Percentiles rank a stretch among this genome's conserved stretches.
These are phyloP conservation scores for Ichneumon xanthorius DNA, from an alignment of 2,888 invertebrate genomes.

Conservation along the genomic window DNA sequence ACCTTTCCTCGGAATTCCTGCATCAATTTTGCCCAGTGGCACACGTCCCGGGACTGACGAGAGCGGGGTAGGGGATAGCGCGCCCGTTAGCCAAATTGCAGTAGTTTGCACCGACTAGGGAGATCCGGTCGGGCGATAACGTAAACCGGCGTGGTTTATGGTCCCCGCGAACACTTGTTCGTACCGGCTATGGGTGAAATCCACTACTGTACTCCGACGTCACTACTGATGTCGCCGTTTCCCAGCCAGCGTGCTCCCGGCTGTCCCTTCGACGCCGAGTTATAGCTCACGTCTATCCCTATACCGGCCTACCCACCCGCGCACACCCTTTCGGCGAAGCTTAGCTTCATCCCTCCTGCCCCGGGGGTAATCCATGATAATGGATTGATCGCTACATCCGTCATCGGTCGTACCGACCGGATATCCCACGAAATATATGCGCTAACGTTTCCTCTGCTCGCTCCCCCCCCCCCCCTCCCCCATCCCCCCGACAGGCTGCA, in stretches of 20 bases:
- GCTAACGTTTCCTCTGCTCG: slow-evolving; percentile 36
- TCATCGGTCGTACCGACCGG: slow-evolving; percentile 66
- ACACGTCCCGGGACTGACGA: slow-evolving; percentile 31
- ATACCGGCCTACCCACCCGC: slow-evolving; percentile 13
- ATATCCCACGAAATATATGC: slow-evolving; percentile 59
- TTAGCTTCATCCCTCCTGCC: slow-evolving; percentile 11
- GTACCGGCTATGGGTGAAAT: slow-evolving; percentile 31
- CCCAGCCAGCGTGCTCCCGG: slow-evolving; percentile 39
- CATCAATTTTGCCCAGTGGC: slow-evolving; percentile 55
- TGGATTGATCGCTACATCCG: slow-evolving; percentile 71
- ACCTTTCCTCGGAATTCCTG: slow-evolving; percentile 56
- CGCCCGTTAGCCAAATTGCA: slow-evolving; percentile 79
- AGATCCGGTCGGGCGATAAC: slow-evolving; percentile 81
- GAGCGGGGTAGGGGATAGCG: slow-evolving; percentile 63
- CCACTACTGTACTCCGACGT: slow-evolving; percentile 29
- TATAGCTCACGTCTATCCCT: slow-evolving; percentile 40
- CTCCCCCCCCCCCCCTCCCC: not conserved
- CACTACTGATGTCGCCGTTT: slow-evolving; percentile 50
- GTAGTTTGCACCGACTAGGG: slow-evolving; percentile 78
- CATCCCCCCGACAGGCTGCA: not conserved
- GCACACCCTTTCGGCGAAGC: slow-evolving; percentile 1
- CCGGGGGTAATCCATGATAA: slow-evolving; percentile 68
- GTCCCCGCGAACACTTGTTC: slow-evolving; percentile 76
- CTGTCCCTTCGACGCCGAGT: slow-evolving; percentile 53
- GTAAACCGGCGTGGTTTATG: slow-evolving; percentile 82